These are phyloP conservation scores for Atractosteus spatula DNA, from an alignment of 2,113 vertebrate genomes.

Conservation along the genomic window DNA sequence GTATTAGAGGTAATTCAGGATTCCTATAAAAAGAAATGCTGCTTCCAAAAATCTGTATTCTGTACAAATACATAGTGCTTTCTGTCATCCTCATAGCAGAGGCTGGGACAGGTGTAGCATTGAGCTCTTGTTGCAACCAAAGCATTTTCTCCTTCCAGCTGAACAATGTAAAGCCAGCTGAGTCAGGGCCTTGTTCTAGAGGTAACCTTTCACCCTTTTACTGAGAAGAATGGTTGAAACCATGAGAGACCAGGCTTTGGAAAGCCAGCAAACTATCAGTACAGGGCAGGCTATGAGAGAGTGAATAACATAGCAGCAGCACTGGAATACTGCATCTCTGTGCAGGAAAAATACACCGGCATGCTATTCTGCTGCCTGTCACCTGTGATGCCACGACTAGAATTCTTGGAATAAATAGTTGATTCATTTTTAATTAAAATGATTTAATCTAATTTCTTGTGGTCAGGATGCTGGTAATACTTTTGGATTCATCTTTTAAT, in stretches of 20 bases:
- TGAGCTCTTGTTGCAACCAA: not conserved
- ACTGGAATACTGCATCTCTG: not conserved
- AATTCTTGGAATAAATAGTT: no score
- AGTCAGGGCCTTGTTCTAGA: not conserved
- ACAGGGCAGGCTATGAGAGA: not conserved
- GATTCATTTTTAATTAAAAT: no score
- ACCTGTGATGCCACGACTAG: no score
- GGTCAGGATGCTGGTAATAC: no score
- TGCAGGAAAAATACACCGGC: not conserved
- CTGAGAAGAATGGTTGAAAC: not conserved
- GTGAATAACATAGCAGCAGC: not conserved
- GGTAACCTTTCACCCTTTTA: slow-evolving; percentile 13
- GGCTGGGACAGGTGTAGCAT: not conserved
- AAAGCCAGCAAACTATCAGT: no score
- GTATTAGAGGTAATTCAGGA: no score
- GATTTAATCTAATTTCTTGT: no score
- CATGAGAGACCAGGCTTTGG: not conserved
- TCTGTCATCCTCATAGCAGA: not conserved
- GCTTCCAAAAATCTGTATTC: no score
- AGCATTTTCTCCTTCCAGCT: slow-evolving; percentile 1
- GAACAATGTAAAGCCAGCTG: slow-evolving; percentile 1
- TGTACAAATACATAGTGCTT: no score
- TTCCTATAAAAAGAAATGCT: no score
- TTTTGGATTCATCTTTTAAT: no score
- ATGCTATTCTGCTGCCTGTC: no score